Conservation (phyloP, 2,797 vertebrate genomes). For the Staurois parvus region DNA sequence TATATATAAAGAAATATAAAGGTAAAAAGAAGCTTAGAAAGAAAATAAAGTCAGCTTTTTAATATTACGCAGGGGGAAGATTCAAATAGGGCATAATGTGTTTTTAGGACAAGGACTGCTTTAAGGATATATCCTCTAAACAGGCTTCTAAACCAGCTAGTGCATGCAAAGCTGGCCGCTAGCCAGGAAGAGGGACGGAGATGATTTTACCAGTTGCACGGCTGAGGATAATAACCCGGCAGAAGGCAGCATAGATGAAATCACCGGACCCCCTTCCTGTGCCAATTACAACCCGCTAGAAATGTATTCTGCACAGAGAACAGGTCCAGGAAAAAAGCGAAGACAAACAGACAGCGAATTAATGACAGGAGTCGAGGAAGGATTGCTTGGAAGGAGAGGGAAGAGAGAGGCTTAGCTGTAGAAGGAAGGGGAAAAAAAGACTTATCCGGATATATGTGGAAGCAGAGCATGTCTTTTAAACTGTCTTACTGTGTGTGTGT, state of each 20-base stretch:
- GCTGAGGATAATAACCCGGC: conserved; percentile 3
- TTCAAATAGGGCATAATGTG: too few relatives aligned
- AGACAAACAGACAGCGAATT: conserved; percentile 42
- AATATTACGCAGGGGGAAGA: too few relatives aligned
- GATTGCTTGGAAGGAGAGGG: not conserved
- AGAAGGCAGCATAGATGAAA: not conserved
- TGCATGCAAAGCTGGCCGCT: too few relatives aligned
- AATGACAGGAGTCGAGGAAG: conserved; percentile 22
- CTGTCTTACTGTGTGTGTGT: not conserved
- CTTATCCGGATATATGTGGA: not conserved
- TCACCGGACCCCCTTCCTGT: not conserved
- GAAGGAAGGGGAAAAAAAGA: not conserved
- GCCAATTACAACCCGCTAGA: conserved; percentile 25
- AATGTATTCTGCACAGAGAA: conserved; percentile 33
- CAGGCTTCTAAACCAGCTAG: too few relatives aligned
- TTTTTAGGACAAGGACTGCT: too few relatives aligned
- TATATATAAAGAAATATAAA: too few relatives aligned
- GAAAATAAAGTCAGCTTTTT: too few relatives aligned
- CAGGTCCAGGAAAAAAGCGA: not conserved
- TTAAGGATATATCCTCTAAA: too few relatives aligned
- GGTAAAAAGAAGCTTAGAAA: too few relatives aligned
- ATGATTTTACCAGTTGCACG: conserved; percentile 12
- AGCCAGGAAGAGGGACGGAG: not conserved
- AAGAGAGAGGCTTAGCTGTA: not conserved
- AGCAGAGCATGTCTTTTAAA: not conserved